Evolutionary conservation across 2,888 invertebrate species (phyloP).

Genomic region (Dasysyrphus tricinctus): DNA sequence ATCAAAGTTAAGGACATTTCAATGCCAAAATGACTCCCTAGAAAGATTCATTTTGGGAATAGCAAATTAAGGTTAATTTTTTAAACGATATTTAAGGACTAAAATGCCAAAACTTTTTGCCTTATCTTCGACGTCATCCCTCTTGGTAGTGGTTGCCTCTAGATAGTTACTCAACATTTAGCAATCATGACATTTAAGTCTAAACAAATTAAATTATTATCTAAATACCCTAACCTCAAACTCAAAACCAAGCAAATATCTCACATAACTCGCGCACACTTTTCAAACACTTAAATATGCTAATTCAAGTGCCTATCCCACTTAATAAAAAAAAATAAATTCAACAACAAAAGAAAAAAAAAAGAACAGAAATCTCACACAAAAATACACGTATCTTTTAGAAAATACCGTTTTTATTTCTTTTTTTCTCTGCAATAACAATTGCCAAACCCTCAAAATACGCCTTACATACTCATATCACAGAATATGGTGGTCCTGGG

Average conservation of each 20-base stretch:
- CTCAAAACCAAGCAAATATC: conserved; percentile 13
- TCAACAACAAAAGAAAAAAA: too few species aligned
- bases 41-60: too few species aligned
- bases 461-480: conserved; percentile 50
- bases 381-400: background rate
- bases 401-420: background rate
- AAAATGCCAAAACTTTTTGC: too few species aligned
- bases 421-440: conserved; percentile 49
- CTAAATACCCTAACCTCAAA: background rate
- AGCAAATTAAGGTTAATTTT: too few species aligned
- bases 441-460: conserved; percentile 63
- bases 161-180: background rate
- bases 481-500: conserved; percentile 47
- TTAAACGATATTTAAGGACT: too few species aligned
- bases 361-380: background rate
- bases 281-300: conserved; percentile 25
- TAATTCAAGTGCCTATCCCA: conserved; percentile 52
- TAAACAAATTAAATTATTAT: background rate
- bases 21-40: too few species aligned
- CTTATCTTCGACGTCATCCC: too few species aligned
- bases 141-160: too few species aligned
- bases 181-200: conserved; percentile 3
- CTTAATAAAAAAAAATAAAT: conserved; percentile 9
- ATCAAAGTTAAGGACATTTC: too few species aligned
- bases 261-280: conserved; percentile 30